Evolutionary conservation across 1,140 invertebrate genomes (phyloP).

Genomic region (Drosophila setifemur): DNA sequence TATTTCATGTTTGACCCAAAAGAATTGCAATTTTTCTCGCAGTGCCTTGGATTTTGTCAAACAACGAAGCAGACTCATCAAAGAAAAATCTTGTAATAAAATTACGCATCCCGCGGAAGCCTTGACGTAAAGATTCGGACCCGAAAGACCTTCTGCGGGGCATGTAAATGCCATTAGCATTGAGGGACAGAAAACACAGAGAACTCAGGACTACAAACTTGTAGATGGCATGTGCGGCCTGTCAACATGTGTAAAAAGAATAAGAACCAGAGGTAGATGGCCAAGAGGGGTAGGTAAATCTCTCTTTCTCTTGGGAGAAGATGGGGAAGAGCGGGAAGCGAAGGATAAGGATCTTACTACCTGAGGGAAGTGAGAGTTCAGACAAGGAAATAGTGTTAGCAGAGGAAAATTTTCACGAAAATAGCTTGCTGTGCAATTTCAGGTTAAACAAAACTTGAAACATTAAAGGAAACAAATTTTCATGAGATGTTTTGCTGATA

Average conservation of each 20-base stretch:
- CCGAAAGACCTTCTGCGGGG: slow-evolving; percentile 35
- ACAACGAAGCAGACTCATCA: slow-evolving; percentile 52
- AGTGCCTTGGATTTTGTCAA: slow-evolving; percentile 20
- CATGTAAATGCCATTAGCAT: slow-evolving; percentile 65
- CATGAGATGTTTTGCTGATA: slow-evolving; percentile 2
- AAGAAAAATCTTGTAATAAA: slow-evolving; percentile 73
- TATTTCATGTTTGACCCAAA: no score
- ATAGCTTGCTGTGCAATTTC: neutral
- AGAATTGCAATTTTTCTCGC: no score
- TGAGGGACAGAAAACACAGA: slow-evolving; percentile 38
- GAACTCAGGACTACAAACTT: neutral
- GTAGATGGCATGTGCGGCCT: slow-evolving; percentile 57
- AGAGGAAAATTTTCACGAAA: neutral
- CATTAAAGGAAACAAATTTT: slow-evolving; percentile 13
- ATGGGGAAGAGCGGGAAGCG: slow-evolving; percentile 2
- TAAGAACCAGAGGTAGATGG: slow-evolving; percentile 3
- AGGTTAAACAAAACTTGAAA: slow-evolving; percentile 9
- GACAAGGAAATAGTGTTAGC: neutral
- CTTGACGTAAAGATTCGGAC: slow-evolving; percentile 40
- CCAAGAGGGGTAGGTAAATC: slow-evolving; percentile 46
- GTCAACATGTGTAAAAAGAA: slow-evolving; percentile 50
- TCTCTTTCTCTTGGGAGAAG: neutral
- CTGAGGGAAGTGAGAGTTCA: slow-evolving; percentile 4
- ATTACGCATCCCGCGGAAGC: slow-evolving; percentile 52
- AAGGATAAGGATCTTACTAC: slow-evolving; percentile 18